These are phyloP conservation scores for Pitangus sulphuratus DNA, from an alignment of 2,797 vertebrate species.

Conservation along the genomic window DNA sequence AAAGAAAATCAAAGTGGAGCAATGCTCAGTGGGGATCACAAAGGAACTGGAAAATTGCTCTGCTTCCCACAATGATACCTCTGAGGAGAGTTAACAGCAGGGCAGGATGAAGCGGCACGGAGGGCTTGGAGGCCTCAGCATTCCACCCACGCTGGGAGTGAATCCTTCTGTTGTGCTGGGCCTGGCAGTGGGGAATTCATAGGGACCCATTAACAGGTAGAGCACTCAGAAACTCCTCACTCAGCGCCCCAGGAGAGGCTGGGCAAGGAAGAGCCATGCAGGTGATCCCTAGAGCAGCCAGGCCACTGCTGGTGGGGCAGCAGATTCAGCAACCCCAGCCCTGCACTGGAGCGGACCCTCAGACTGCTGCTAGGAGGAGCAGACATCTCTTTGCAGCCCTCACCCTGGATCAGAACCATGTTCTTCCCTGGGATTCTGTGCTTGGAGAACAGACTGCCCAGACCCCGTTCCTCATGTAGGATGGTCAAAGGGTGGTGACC, in stretches of 20 bases:
- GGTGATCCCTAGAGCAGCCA: background rate
- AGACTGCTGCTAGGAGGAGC: background rate
- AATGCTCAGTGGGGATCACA: background rate
- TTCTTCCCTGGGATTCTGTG: background rate
- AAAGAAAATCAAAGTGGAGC: constrained; percentile 42
- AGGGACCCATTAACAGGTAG: background rate
- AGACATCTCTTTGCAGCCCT: background rate
- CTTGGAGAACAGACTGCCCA: background rate
- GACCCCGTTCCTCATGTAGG: fast-evolving
- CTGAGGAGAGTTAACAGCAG: constrained; percentile 33
- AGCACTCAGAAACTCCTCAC: background rate
- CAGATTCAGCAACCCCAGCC: background rate
- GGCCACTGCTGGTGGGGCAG: background rate
- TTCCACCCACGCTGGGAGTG: background rate
- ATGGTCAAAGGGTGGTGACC: background rate
- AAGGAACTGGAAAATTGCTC: background rate
- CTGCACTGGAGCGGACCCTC: background rate
- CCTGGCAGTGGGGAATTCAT: background rate
- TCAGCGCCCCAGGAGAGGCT: background rate
- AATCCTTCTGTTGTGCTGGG: background rate
- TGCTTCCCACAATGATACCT: background rate
- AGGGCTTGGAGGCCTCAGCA: background rate
- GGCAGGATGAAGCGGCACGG: background rate
- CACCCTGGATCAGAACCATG: background rate
- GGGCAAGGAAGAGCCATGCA: background rate